Base-by-base conservation (phyloP, 2,888 invertebrate genomes). In the Iselma pallidipennis region DNA sequence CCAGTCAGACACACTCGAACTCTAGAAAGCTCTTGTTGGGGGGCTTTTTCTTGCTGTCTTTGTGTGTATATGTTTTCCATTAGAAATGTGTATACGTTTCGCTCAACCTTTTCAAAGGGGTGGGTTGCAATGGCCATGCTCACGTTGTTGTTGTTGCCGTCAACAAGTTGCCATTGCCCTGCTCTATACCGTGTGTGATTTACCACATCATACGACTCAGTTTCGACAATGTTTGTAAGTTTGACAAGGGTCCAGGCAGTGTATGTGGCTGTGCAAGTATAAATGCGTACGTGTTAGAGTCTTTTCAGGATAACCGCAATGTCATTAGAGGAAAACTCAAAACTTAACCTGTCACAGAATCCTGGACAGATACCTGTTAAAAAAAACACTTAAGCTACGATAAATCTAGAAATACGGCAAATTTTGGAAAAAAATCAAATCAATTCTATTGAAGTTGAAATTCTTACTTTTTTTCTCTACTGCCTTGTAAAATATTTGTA, bases 161-260 rank as follows among this genome's bases (percentile, higher is more conserved):
- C 61, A 61, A 61, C 61, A 61, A 61, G 61, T 61, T 57, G 57
- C 57, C 61, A 45, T 52, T 53, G 29, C 49, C 57, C 25, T 59
- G 49, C 57, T 61, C 53, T 57, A 53, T 51, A 29, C n/a, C 53
- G 16, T 21, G 16, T 53, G 53, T 61, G 57, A 61, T 61, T 61
- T 57, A 61, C 61, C 57, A 61, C 61, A 55, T 57, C 57, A 57
- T 49, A 52, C 29, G 45, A 26, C 56, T 33, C 48, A 25, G 26
- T 52, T 61, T 55, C 57, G 61, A 61, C 61, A 61, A 53, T 49
- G 26, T 37, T 54, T 61, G 49, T 45, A 49, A 26, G 10, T 49
- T 55, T 61, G 61, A 61, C 26, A 49, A 55, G 61, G 57, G 57
- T 61, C 26, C 29, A 50, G n/a, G 42, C 25, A 48, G 23, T 49